phyloP scores from a whole-genome alignment of 2,888 invertebrate species.

The Cylindroiulus punctatus region DNA sequence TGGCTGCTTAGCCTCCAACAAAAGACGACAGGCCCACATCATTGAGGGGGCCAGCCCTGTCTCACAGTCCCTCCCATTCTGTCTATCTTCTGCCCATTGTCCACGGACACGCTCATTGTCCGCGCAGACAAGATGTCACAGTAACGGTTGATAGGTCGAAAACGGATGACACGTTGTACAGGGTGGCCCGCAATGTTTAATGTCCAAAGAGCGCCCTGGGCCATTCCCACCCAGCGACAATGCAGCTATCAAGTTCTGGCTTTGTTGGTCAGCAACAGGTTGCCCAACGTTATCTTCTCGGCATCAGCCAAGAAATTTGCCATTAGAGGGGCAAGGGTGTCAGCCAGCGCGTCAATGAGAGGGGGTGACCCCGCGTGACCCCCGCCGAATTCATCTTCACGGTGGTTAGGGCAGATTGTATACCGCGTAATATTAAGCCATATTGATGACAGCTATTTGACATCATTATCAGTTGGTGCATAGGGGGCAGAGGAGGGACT shows the following conservation, averaged over 20 bases:
- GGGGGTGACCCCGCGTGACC: not conserved
- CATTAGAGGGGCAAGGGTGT: not conserved
- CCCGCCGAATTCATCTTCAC: not conserved
- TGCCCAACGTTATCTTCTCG: not conserved
- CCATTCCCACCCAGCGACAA: not conserved
- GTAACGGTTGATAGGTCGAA: slow-evolving; percentile 13
- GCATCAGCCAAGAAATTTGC: not conserved
- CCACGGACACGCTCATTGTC: not conserved
- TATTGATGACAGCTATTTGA: not conserved
- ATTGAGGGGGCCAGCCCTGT: not conserved
- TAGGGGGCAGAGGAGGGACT: too few species aligned
- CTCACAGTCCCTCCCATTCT: not conserved
- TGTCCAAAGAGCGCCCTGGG: not conserved
- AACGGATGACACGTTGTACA: slow-evolving; percentile 14
- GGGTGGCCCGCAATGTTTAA: not conserved
- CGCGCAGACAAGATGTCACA: slow-evolving; percentile 2
- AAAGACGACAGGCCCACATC: not conserved
- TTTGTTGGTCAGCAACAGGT: slow-evolving; percentile 19
- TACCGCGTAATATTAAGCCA: not conserved
- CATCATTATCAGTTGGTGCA: not conserved
- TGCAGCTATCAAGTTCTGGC: not conserved
- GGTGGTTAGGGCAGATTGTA: not conserved
- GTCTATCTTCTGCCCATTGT: not conserved
- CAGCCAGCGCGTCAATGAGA: not conserved
- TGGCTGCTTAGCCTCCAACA: not conserved